Conservation (phyloP, 2,113 vertebrate genomes). For the Thomomys bottae region DNA sequence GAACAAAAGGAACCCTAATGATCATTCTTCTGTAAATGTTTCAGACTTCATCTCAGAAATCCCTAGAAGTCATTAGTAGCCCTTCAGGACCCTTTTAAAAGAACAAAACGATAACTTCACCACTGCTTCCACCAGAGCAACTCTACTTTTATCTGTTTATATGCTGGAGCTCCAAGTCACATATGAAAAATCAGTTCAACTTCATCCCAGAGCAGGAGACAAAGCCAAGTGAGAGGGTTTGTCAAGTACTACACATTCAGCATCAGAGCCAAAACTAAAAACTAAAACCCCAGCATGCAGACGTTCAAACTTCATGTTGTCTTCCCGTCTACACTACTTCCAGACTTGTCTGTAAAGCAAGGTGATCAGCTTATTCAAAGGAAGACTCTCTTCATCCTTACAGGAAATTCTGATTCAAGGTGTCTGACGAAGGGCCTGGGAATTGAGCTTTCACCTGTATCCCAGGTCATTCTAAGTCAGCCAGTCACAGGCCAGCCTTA, state of each 20-base stretch:
- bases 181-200: background rate
- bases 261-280: background rate
- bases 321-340: background rate
- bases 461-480: background rate
- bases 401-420: background rate
- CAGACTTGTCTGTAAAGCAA: background rate
- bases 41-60: background rate
- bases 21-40: background rate
- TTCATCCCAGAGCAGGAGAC: background rate
- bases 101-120: background rate
- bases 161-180: background rate
- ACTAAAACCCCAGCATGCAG: background rate
- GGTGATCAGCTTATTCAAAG: background rate
- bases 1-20: background rate
- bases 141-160: background rate
- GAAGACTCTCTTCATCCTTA: background rate
- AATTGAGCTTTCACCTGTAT: background rate
- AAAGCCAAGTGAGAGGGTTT: constrained; percentile 24
- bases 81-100: background rate
- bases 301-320: background rate
- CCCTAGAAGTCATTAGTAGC: background rate
- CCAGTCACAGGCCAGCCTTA: background rate
- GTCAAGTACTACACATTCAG: background rate
- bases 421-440: background rate
- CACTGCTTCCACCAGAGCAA: background rate